These are phyloP conservation scores for Scytalopus superciliaris DNA, from an alignment of 2,113 vertebrate species.

Conservation along the genomic window DNA sequence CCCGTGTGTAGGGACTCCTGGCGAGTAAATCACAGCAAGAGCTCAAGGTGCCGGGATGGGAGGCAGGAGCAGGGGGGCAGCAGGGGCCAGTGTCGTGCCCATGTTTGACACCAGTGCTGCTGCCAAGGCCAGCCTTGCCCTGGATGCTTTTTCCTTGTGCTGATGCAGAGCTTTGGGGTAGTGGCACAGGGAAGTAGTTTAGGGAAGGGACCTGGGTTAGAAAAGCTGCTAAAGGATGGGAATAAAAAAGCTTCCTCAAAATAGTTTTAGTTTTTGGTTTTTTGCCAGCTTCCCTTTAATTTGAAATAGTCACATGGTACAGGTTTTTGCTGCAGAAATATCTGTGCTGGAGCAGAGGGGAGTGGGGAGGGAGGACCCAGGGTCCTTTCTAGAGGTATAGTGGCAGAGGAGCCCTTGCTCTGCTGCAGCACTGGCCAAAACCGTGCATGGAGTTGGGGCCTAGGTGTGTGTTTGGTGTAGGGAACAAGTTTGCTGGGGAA, in stretches of 20 bases:
- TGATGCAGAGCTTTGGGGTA: not conserved
- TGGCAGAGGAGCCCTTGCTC: rapidly evolving
- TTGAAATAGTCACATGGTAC: rapidly evolving
- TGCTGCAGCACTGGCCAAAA: not conserved
- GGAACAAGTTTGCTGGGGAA: not conserved
- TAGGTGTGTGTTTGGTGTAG: rapidly evolving
- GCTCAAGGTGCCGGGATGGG: rapidly evolving
- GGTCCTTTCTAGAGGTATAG: not conserved
- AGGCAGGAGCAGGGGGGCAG: not conserved
- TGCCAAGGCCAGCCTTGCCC: not conserved
- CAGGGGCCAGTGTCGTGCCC: rapidly evolving
- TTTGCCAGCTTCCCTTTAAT: not conserved
- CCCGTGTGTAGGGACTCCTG: rapidly evolving
- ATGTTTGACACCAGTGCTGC: not conserved
- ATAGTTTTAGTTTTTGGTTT: not conserved
- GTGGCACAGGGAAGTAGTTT: not conserved
- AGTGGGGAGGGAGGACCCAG: rapidly evolving
- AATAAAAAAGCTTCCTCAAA: not conserved
- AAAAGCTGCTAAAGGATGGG: not conserved
- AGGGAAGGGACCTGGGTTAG: not conserved
- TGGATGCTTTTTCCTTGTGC: not conserved
- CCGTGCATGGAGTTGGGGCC: not conserved
- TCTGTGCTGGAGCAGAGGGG: not conserved
- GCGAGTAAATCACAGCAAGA: rapidly evolving
- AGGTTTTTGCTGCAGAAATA: not conserved